A percentile compares a stretch with the other conserved stretches of the same genome.
Conservation (phyloP, 2,888 invertebrate species). For the Asteroscopus sphinx region DNA sequence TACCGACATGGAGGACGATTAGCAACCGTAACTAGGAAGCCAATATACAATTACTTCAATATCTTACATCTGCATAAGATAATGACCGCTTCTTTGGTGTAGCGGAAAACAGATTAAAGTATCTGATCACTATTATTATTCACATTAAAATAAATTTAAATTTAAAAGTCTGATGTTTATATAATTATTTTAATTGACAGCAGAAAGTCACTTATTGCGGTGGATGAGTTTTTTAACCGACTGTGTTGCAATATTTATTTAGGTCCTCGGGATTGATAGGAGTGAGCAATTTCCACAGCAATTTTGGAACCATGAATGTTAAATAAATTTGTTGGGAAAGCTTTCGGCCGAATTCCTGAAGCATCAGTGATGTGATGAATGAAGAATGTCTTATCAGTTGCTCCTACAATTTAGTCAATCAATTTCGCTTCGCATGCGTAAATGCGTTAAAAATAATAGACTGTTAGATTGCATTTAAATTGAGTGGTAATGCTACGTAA, state of each 20-base stretch:
- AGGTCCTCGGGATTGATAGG: conserved; percentile 12
- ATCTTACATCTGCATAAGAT: no score
- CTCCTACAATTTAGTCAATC: no score
- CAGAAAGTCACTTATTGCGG: conserved; percentile 42
- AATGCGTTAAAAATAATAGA: no score
- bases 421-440: no score
- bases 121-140: not conserved
- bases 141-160: conserved; percentile 24
- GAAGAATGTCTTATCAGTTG: not conserved
- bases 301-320: conserved; percentile 18
- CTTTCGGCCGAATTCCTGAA: not conserved
- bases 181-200: conserved; percentile 41
- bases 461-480: no score
- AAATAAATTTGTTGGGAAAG: not conserved
- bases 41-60: no score
- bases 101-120: no score
- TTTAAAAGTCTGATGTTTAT: conserved; percentile 25
- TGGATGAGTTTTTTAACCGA: conserved; percentile 42
- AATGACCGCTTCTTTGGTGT: no score
- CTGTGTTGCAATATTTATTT: conserved; percentile 27
- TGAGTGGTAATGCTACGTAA: no score
- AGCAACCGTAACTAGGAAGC: no score
- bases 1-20: no score
- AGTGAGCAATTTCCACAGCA: conserved; percentile 19
- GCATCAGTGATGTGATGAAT: not conserved